A percentile compares a stretch with the other conserved stretches of the same genome.
phyloP scores from a whole-genome alignment of 2,797 vertebrate genomes.

The Botia almorhae region DNA sequence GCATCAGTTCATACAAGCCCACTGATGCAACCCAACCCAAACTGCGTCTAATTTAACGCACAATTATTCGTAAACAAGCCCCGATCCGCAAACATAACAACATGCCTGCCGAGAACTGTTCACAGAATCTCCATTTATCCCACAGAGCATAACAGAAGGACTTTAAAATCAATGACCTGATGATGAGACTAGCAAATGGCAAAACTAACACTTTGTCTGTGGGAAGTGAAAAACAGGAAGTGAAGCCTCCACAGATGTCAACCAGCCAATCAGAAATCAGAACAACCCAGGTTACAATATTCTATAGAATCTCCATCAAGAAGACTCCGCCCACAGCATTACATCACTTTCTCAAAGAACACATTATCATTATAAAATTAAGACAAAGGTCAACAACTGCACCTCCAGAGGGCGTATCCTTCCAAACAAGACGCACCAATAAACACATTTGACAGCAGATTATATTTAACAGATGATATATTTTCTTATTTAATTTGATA shows the following conservation, averaged over 20 bases:
- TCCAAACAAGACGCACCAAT: too few relatives aligned
- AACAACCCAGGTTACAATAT: too few relatives aligned
- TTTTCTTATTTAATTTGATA: too few relatives aligned
- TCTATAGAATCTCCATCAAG: not conserved
- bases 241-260: not conserved
- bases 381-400: too few relatives aligned
- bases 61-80: slow-evolving; percentile 6
- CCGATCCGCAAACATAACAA: slow-evolving; percentile 8
- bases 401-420: too few relatives aligned
- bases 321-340: not conserved
- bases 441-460: too few relatives aligned
- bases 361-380: too few relatives aligned
- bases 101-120: not conserved
- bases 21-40: slow-evolving; percentile 16
- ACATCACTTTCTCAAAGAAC: too few relatives aligned
- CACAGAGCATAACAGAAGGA: slow-evolving; percentile 15
- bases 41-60: slow-evolving; percentile 14
- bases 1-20: not conserved
- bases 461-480: too few relatives aligned
- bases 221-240: not conserved
- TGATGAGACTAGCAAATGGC: slow-evolving; percentile 6
- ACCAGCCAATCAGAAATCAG: slow-evolving; percentile 5
- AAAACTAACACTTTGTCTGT: slow-evolving; percentile 17
- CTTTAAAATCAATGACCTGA: slow-evolving; percentile 45
- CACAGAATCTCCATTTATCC: slow-evolving; percentile 16